phyloP scores from a whole-genome alignment of 2,888 invertebrate genomes.

The Parascotia fuliginaria region DNA sequence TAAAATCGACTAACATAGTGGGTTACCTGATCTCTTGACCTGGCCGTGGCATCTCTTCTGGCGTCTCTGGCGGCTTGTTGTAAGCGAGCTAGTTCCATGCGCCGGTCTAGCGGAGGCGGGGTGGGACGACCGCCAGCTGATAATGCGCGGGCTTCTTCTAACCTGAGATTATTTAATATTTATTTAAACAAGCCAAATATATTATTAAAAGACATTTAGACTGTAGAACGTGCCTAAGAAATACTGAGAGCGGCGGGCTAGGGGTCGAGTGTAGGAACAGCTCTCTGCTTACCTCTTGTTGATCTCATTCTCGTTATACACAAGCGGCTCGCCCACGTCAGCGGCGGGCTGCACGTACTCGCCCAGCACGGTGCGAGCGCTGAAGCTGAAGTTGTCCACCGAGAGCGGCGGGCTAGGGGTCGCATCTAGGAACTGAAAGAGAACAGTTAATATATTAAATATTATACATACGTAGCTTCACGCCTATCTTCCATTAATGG shows the following conservation, averaged over 20 bases:
- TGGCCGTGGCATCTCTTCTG: constrained; percentile 87
- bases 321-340: constrained; percentile 88
- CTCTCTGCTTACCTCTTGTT: constrained; percentile 91
- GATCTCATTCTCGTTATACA: constrained; percentile 93
- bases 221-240: no score
- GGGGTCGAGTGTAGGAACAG: constrained; percentile 92
- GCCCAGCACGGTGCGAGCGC: constrained; percentile 94
- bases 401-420: constrained; percentile 87
- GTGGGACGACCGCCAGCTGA: constrained; percentile 80
- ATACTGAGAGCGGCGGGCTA: constrained; percentile 86
- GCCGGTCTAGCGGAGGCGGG: constrained; percentile 90
- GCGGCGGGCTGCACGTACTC: constrained; percentile 94
- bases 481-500: no score
- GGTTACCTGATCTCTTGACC: constrained; percentile 82
- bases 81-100: constrained; percentile 90
- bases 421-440: constrained; percentile 90
- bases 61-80: constrained; percentile 92
- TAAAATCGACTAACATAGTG: constrained; percentile 3
- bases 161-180: constrained; percentile 58
- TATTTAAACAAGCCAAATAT: no score
- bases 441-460: not conserved
- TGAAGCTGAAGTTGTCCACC: constrained; percentile 96
- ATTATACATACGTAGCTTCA: no score
- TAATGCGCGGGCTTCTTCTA: constrained; percentile 89
- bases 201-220: no score